Evolutionary conservation across 2,797 vertebrate species (phyloP), one percentile per base, ranked within the genome.

Genomic region (Pristis pectinata): DNA sequence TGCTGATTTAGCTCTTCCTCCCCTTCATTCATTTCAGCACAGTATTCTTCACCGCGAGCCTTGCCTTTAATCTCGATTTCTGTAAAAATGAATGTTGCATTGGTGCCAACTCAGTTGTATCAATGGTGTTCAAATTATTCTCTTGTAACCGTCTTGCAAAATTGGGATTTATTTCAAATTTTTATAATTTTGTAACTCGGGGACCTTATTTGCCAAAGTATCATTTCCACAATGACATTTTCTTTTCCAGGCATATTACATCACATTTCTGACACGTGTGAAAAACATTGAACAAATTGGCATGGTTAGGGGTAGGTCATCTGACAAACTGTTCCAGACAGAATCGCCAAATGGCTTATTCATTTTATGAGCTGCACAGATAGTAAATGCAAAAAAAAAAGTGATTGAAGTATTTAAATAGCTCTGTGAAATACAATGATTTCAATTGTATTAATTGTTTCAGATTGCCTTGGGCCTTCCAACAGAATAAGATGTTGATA

Each of bases 401-500:
- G 27, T 74, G 92, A 93, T 93, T 93, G 67, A 93, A 93, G 41
- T 74, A 74, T 93, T 93, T 93, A 93, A 74, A 49, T 93, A 74
- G 92, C 4, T 53, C 74, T 74, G 27, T 93, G 92, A 93, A 93
- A 49, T 93, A 74, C 92, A 34, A 53, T 74, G 70, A 53, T 93
- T 93, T 64, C 92, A 93, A 93, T 93, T 72, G 92, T 93, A 49
- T 93, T 93, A 93, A 93, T 93, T 93, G 70, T 74, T 93, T 41
- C 41, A 27, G 30, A 74, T 49, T 74, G 67, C 92, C 41, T 93
- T 93, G 41, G 44, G 70, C 70, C 27, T 93, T 93, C 91, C 67
- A 67, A 93, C 41, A 53, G 41, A 49, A 17, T 74, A 72, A 34
- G 67, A 93, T 93, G 67, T 49, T 74, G 37, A 93, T 92, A 93